Conservation (phyloP, 2,113 vertebrate genomes). For the Andinoacara biseriatus region DNA sequence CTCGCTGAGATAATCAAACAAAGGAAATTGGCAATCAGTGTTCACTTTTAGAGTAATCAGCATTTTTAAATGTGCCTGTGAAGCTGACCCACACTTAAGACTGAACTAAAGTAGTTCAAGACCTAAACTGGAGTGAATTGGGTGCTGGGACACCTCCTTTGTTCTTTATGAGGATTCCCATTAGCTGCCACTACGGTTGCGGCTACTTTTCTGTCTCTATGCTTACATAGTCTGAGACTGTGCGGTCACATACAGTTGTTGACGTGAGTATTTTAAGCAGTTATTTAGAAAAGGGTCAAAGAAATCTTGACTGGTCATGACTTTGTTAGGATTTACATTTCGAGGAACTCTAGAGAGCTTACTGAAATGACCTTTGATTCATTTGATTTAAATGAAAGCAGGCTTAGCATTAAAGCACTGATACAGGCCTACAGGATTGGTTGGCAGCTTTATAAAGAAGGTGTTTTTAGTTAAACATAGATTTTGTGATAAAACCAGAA, state of each 20-base stretch:
- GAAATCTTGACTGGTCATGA: neutral
- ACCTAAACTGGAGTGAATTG: neutral
- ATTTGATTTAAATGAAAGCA: neutral
- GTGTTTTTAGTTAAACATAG: neutral
- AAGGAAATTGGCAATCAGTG: constrained; percentile 64
- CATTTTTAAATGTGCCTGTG: constrained; percentile 42
- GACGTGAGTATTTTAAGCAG: neutral
- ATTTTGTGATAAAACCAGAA: neutral
- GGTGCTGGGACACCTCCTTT: neutral
- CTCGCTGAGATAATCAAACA: constrained; percentile 64
- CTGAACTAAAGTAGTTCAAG: constrained; percentile 7
- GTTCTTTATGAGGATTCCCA: neutral
- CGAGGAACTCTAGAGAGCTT: neutral
- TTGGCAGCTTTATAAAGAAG: neutral
- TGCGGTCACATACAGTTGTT: neutral
- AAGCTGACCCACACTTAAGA: constrained; percentile 1
- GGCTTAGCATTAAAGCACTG: too few species aligned
- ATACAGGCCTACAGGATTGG: neutral
- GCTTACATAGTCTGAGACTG: neutral
- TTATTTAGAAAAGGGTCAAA: neutral
- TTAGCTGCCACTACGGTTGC: neutral
- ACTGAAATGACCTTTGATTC: neutral
- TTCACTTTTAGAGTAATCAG: constrained; percentile 39
- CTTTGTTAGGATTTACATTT: neutral
- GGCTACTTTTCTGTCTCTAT: neutral